Percentiles rank a stretch among this genome's conserved stretches.
These are phyloP conservation scores for Babylonia areolata DNA, from an alignment of 1,140 invertebrate species.

Conservation along the genomic window DNA sequence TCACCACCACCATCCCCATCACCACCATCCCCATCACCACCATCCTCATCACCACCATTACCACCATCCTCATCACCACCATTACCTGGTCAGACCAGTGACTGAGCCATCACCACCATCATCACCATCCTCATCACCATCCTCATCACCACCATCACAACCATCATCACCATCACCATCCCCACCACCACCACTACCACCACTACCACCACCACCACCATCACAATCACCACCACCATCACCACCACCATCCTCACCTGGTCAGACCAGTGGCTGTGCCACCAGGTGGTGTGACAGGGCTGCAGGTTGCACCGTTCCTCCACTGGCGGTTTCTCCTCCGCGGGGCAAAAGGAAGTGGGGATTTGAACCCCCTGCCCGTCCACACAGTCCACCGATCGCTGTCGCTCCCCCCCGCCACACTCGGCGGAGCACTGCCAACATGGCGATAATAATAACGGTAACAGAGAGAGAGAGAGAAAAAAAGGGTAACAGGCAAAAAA, in stretches of 20 bases:
- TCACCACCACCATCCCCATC: too few relatives aligned
- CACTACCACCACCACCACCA: too few relatives aligned
- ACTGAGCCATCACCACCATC: too few relatives aligned
- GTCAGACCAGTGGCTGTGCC: conserved; percentile 58
- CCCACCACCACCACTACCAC: too few relatives aligned
- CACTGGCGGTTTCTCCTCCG: conserved; percentile 61
- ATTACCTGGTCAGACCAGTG: background rate
- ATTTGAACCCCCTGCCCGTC: conserved; percentile 73
- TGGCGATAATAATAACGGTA: background rate
- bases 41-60: too few relatives aligned
- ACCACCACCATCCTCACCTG: conserved; percentile 40
- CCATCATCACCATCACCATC: too few relatives aligned
- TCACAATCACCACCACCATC: background rate
- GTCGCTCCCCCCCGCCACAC: conserved; percentile 81
- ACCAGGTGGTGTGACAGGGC: conserved; percentile 60
- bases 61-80: background rate
- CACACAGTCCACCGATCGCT: conserved; percentile 80
- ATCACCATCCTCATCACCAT: too few relatives aligned
- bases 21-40: too few relatives aligned
- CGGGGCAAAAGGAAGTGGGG: conserved; percentile 70
- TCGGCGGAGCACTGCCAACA: conserved; percentile 79
- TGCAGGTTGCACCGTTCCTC: conserved; percentile 78
- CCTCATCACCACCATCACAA: too few relatives aligned
- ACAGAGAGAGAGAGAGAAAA: background rate
- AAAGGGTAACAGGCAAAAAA: background rate